phyloP scores from a whole-genome alignment of 1,140 invertebrate genomes.

The Tetragonula clypearis region DNA sequence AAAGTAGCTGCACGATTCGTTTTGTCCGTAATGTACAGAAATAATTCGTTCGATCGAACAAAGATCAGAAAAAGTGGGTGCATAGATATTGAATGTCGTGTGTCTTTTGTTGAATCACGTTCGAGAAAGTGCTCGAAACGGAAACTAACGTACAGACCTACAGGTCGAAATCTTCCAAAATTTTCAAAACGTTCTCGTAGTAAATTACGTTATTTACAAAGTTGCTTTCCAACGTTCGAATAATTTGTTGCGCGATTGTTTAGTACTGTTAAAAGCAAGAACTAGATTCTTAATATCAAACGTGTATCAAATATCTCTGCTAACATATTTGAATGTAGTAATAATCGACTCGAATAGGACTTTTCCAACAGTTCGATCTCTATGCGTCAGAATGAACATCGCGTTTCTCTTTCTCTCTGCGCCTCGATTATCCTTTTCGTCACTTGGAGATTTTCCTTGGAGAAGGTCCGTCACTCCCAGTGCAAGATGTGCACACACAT shows the following conservation, averaged over 20 bases:
- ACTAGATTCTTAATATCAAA: too few species aligned
- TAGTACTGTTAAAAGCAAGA: too few species aligned
- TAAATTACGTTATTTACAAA: conserved; percentile 7
- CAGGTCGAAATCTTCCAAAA: not conserved
- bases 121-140: too few species aligned
- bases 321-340: too few species aligned
- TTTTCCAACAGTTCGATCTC: conserved; percentile 3
- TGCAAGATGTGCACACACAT: conserved; percentile 2
- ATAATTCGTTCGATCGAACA: not conserved
- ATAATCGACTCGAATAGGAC: too few species aligned
- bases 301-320: too few species aligned
- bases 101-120: not conserved
- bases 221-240: not conserved
- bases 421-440: conserved; percentile 15
- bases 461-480: not conserved
- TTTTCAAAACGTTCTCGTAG: not conserved
- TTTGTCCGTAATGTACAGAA: not conserved
- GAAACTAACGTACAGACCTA: not conserved
- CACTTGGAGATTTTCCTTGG: not conserved
- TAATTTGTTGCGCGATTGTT: too few species aligned
- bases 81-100: conserved; percentile 22
- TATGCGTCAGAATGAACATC: not conserved
- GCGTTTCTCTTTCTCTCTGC: not conserved
- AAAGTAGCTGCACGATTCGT: not conserved
- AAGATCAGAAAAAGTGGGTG: not conserved